These are phyloP conservation scores for Eupeodes luniger DNA, from an alignment of 2,888 invertebrate species.

Conservation along the genomic window DNA sequence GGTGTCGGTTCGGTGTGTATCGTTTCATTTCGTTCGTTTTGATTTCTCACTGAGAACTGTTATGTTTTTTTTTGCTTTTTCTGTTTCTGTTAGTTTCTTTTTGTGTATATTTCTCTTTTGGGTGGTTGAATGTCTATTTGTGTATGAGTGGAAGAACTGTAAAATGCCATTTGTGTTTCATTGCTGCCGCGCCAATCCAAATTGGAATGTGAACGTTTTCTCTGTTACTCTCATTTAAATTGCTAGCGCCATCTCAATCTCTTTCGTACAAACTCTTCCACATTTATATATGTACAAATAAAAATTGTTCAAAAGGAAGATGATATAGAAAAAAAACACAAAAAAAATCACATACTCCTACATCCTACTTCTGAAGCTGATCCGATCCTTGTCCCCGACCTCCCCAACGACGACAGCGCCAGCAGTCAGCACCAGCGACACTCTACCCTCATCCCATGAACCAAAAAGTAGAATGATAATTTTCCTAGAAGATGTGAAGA, in stretches of 20 bases:
- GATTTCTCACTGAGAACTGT: conserved; percentile 69
- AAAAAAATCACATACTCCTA: conserved; percentile 16
- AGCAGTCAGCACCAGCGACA: too few species aligned
- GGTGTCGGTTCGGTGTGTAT: conserved; percentile 32
- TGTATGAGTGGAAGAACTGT: conserved; percentile 76
- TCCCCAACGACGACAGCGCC: too few species aligned
- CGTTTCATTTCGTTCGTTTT: conserved; percentile 76
- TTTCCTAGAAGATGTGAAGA: conserved; percentile 68
- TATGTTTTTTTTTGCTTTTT: conserved; percentile 32
- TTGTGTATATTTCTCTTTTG: conserved; percentile 68
- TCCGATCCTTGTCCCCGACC: conserved; percentile 8
- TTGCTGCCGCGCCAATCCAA: conserved; percentile 76
- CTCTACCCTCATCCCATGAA: too few species aligned
- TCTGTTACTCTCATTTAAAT: conserved; percentile 43
- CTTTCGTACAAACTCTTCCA: conserved; percentile 67
- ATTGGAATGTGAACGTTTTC: conserved; percentile 68
- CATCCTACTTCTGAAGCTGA: background rate
- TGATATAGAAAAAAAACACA: conserved; percentile 31
- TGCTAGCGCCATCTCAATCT: conserved; percentile 54
- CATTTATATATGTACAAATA: conserved; percentile 73
- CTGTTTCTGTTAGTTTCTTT: conserved; percentile 29
- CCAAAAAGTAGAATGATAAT: conserved; percentile 64
- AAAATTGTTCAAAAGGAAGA: conserved; percentile 71
- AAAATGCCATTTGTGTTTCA: conserved; percentile 75
- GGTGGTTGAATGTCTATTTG: conserved; percentile 70